phyloP scores from a whole-genome alignment of 1,140 invertebrate genomes.

The Planococcus citri region DNA sequence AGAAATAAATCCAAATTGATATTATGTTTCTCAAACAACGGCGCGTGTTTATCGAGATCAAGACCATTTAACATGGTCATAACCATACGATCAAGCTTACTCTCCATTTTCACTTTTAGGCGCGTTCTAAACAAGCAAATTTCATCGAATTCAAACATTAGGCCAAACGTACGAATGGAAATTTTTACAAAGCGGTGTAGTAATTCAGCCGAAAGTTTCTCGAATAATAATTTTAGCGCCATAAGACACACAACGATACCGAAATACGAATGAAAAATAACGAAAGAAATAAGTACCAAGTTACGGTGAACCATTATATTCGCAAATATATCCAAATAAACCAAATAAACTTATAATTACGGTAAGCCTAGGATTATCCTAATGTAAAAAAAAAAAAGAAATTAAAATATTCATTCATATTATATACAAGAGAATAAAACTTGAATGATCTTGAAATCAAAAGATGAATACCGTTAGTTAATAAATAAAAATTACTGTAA shows the following conservation, averaged over 20 bases:
- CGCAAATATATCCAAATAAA: conserved; percentile 18
- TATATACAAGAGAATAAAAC: neutral
- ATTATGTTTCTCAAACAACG: neutral
- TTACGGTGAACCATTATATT: conserved; percentile 14
- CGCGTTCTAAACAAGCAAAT: neutral
- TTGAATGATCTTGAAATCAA: neutral
- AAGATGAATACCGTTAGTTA: neutral
- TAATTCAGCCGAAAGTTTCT: neutral
- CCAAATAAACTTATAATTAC: neutral
- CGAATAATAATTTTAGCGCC: too few relatives aligned
- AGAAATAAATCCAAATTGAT: neutral
- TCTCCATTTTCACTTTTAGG: neutral
- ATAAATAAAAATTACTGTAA: conserved; percentile 9
- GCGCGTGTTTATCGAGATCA: neutral
- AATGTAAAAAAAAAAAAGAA: neutral
- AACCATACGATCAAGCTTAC: neutral
- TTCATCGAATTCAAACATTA: neutral
- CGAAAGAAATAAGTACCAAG: neutral
- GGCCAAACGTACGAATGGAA: neutral
- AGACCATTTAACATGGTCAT: neutral
- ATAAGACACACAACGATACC: too few relatives aligned
- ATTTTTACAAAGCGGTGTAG: conserved; percentile 7
- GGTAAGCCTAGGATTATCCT: neutral
- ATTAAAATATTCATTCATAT: conserved; percentile 3
- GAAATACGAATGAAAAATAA: too few relatives aligned